These are phyloP conservation scores for Pelosia muscerda DNA, from an alignment of 2,888 invertebrate genomes.

Conservation along the genomic window DNA sequence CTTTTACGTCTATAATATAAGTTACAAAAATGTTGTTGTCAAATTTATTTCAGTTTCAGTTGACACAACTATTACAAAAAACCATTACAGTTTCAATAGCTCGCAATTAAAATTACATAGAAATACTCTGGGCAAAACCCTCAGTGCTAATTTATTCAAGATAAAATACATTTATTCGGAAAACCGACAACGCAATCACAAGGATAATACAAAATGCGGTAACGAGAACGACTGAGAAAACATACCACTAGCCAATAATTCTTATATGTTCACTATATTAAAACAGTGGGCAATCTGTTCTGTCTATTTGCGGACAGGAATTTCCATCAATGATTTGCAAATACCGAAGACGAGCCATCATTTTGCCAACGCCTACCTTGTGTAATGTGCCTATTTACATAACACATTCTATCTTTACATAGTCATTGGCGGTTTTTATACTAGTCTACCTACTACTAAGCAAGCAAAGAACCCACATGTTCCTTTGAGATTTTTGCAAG, in stretches of 20 bases:
- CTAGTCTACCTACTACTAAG: neutral
- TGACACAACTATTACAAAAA: too few species aligned
- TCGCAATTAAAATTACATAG: neutral
- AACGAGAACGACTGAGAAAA: constrained; percentile 14
- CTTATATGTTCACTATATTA: constrained; percentile 12
- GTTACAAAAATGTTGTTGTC: too few species aligned
- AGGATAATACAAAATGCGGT: constrained; percentile 26
- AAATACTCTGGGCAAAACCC: constrained; percentile 8
- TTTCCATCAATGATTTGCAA: constrained; percentile 8
- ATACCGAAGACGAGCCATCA: constrained; percentile 6
- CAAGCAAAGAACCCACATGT: neutral
- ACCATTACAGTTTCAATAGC: neutral
- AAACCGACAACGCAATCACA: constrained; percentile 15
- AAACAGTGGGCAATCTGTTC: constrained; percentile 13
- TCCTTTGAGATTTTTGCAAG: neutral
- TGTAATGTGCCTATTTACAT: neutral
- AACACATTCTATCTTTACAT: neutral
- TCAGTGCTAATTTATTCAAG: constrained; percentile 8
- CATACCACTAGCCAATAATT: constrained; percentile 20
- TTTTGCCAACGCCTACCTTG: neutral
- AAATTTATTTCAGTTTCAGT: too few species aligned
- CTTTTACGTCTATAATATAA: too few species aligned
- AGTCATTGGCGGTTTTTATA: neutral
- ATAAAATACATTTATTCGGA: constrained; percentile 25
- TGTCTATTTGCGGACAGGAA: constrained; percentile 6